Conservation (phyloP, 2,113 vertebrate species). For the Epinephelus moara region DNA sequence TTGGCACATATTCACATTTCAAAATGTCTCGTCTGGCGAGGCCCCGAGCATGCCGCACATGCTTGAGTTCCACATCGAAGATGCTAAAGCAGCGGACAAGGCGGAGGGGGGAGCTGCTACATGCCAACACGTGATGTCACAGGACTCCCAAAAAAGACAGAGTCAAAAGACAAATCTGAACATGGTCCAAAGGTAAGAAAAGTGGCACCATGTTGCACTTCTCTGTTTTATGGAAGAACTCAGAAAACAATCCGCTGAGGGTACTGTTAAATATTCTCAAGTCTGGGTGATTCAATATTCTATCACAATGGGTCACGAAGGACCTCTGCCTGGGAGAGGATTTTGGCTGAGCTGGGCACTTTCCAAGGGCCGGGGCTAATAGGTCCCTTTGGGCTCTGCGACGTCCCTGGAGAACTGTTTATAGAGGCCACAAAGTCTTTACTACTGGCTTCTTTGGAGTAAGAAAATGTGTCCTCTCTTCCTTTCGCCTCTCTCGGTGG, state of each 20-base stretch:
- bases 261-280: conserved; percentile 37
- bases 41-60: conserved; percentile 60
- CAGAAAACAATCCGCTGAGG: conserved; percentile 57
- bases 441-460: conserved; percentile 51
- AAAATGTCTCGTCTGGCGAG: conserved; percentile 55
- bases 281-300: conserved; percentile 45
- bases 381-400: conserved; percentile 77
- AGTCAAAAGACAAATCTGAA: conserved; percentile 42
- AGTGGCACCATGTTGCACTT: conserved; percentile 46
- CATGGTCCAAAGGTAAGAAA: conserved; percentile 34
- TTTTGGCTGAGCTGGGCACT: conserved; percentile 86
- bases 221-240: conserved; percentile 74
- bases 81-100: conserved; percentile 65
- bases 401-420: conserved; percentile 63
- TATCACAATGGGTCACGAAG: conserved; percentile 76
- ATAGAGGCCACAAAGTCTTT: conserved; percentile 34
- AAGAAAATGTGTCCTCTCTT: conserved; percentile 7
- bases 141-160: conserved; percentile 39
- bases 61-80: conserved; percentile 43
- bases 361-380: conserved; percentile 91
- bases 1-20: conserved; percentile 82
- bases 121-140: conserved; percentile 54
- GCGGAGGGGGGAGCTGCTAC: conserved; percentile 71
- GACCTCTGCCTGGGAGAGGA: conserved; percentile 82
- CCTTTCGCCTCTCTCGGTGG: conserved; percentile 42